Evolutionary conservation across 2,113 vertebrate genomes (phyloP), one percentile per base, ranked within the genome.

Genomic region (Chamaea fasciata): DNA sequence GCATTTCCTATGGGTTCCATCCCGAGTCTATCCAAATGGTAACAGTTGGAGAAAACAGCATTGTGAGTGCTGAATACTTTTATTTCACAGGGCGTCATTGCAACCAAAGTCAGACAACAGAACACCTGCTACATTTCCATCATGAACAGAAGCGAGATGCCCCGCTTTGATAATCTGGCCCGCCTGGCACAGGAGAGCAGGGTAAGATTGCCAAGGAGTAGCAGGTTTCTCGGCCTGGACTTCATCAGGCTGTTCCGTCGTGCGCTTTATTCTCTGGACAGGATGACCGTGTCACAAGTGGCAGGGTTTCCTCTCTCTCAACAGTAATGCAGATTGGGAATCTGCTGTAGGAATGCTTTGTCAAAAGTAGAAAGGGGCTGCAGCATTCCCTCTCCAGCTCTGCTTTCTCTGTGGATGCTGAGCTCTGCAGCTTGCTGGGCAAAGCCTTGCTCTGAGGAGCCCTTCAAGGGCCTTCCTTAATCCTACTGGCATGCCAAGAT

Each of bases 61-160:
- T 4, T 7, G 2, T 44, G 33, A 62, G 4, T 5, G 5, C 1
- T 3, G 1, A 15, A 35, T 3, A 16, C 14, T 37, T 71, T 21
- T 26, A 7, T 62, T 11, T 53, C 6, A 11, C 56, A 83, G 80
- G 80, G 80, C 0, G 0, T 71, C 20, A 83, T 83, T 52, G 67
- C 67, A 42, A 83, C 80, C 20, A 83, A 52, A 70, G 1, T 83
- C 9, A 5, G 0, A 0, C 65, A 70, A 10, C 35, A 82, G 79
- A 41, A 41, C 15, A 7, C 15, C 35, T 82, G 79, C 53, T 82
- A 82, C 23, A 50, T 82, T 50, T 82, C 79, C 1, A 0, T 5
- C 6, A 82, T 82, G 79, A 59, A 82, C 64, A 69, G 64, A 59
- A 59, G 0, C 0, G 53, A 59, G 9, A 22, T 82, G 20, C 79